phyloP scores from a whole-genome alignment of 2,797 vertebrate genomes.

The Scomberomorus guttatus region DNA sequence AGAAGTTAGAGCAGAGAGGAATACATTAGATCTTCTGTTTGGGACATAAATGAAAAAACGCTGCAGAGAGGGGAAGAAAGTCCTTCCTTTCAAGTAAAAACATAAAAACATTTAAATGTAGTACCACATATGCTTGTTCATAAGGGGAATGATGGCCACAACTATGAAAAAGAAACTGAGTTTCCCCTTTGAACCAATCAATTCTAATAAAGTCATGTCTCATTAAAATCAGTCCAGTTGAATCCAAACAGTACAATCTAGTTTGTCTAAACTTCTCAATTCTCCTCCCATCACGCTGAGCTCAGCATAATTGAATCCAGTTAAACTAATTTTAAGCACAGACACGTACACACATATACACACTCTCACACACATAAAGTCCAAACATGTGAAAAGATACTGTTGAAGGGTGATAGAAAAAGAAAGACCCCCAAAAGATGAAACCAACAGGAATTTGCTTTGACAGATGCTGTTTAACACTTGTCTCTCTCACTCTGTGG shows the following conservation, averaged over 20 bases:
- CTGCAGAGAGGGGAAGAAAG: neutral
- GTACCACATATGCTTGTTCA: neutral
- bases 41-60: conserved; percentile 22
- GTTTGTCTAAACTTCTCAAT: conserved; percentile 12
- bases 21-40: conserved; percentile 13
- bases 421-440: neutral
- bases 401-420: neutral
- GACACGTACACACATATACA: neutral
- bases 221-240: conserved; percentile 5
- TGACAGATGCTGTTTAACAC: conserved; percentile 46
- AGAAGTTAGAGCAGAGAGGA: conserved; percentile 4
- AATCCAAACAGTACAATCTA: neutral
- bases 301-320: conserved; percentile 16
- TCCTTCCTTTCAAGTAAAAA: neutral
- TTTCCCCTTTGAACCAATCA: neutral
- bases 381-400: neutral
- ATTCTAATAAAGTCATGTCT: neutral
- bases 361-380: neutral
- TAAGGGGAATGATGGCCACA: neutral
- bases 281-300: conserved; percentile 1
- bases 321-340: conserved; percentile 1
- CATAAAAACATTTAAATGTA: neutral
- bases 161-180: neutral
- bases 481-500: conserved; percentile 24
- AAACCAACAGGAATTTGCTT: conserved; percentile 37